Base-by-base conservation (phyloP, 2,888 invertebrate genomes). In the Morpho helenor region DNA sequence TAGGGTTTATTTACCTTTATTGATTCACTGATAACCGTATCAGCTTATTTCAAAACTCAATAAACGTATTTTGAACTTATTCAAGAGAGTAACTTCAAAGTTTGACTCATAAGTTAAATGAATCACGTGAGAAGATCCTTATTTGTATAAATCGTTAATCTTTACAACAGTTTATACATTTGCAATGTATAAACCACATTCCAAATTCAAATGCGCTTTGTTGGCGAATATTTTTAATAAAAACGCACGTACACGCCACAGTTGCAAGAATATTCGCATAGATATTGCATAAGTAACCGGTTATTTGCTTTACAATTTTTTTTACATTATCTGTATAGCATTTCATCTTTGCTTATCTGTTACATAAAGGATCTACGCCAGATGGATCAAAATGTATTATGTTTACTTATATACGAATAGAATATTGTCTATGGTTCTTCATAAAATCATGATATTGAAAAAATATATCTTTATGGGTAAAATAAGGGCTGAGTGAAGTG, bases 1-100 rank as follows among this genome's bases (percentile, higher is more conserved):
- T 57, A 60, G 56, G 61, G 68, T 66, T 68, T 68, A 66, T 68
- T 67, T 68, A 68, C 66, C 64, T 63, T 60, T 62, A 65, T 65
- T 58, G 62, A 68, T 65, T 59, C 60, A 52, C 53, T 63, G 64
- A 66, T 68, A 63, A 64, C 44, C 39, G 40, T 52, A 61, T 56
- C 49, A 23, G 31, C 51, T 51, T 50, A 48, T 44, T 53, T 60
- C 10, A 3, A 7, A 49, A 39, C 8, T 43, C 42, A 23, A 7
- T 41, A n/a, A 45, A 8, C 39, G 40, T 8, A 22, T 22, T 8
- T 8, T 43, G 43, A 43, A 43, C 8, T n/a, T 7, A 9, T 42
- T 42, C 42, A 31, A 31, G 31, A 31, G 47, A 22, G 53, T 7
- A 47, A 22, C 39, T 44, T 51, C 22, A 43, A 49, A 23, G 42